Evolutionary conservation across 2,113 vertebrate genomes (phyloP).

Genomic region (Tinamus guttatus): DNA sequence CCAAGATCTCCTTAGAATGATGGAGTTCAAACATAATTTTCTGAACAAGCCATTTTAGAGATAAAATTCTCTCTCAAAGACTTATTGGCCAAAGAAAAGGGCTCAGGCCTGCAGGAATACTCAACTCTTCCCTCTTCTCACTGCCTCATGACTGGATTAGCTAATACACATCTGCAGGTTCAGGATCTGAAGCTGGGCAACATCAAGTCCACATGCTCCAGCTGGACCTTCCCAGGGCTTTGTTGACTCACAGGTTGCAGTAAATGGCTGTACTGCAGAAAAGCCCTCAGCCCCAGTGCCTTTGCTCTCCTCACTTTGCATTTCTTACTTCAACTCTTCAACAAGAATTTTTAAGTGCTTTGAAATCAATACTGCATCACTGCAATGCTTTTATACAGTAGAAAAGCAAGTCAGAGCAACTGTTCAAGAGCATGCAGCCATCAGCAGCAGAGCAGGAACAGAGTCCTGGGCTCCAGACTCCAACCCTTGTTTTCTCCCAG

Average conservation of each 20-base stretch:
- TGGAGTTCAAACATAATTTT: background rate
- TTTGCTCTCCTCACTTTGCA: background rate
- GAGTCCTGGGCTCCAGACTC: background rate
- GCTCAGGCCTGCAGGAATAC: background rate
- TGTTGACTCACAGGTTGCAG: background rate
- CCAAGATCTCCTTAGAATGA: background rate
- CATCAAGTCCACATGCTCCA: background rate
- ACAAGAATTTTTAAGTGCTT: background rate
- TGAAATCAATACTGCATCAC: background rate
- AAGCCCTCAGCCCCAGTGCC: background rate
- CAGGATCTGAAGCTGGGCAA: background rate
- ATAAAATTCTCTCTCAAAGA: background rate
- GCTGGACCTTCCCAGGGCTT: background rate
- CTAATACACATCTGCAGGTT: background rate
- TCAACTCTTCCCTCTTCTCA: background rate
- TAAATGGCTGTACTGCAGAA: background rate
- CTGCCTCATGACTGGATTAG: background rate
- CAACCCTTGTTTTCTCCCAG: background rate
- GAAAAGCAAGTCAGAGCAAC: background rate
- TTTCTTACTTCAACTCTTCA: background rate
- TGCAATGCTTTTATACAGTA: background rate
- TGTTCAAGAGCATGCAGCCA: background rate
- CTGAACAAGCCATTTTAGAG: background rate
- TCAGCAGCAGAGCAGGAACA: background rate
- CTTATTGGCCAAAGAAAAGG: background rate